Conservation (phyloP, 2,797 vertebrate genomes). For the Champsocephalus gunnari region DNA sequence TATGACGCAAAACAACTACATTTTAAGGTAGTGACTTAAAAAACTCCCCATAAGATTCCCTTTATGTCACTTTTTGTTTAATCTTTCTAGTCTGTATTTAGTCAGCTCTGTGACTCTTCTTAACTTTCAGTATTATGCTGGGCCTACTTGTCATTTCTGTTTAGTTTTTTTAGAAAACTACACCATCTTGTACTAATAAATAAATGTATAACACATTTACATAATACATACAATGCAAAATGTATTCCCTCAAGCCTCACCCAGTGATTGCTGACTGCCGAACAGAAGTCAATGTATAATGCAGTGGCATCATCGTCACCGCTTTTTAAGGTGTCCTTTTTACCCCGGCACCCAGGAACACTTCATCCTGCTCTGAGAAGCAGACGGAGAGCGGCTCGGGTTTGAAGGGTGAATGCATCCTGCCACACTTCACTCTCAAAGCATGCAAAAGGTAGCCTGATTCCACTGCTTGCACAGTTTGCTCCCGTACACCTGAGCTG, state of each 20-base stretch:
- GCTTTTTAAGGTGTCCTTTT: constrained; percentile 68
- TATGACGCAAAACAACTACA: not conserved
- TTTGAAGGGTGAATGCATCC: constrained; percentile 53
- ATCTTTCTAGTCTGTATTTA: not conserved
- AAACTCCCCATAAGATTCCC: constrained; percentile 1
- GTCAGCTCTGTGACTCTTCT: constrained; percentile 13
- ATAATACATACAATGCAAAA: constrained; percentile 73
- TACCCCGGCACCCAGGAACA: constrained; percentile 47
- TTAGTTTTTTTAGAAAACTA: constrained; percentile 20
- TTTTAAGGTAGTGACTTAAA: not conserved
- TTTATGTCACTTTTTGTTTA: not conserved
- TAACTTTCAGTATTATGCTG: constrained; percentile 15
- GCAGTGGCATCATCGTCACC: constrained; percentile 58
- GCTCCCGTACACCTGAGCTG: constrained; percentile 41
- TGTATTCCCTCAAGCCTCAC: constrained; percentile 61
- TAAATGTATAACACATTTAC: constrained; percentile 71
- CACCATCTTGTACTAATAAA: constrained; percentile 68
- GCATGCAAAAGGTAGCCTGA: constrained; percentile 48
- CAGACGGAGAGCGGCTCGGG: constrained; percentile 32
- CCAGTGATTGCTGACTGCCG: constrained; percentile 62
- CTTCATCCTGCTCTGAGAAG: constrained; percentile 24
- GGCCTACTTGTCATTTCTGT: constrained; percentile 19
- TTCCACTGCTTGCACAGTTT: constrained; percentile 39
- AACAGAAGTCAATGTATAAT: constrained; percentile 73
- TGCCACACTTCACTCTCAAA: constrained; percentile 45